Base-by-base conservation (phyloP, 2,888 invertebrate species). In the Cyclophora punctaria region DNA sequence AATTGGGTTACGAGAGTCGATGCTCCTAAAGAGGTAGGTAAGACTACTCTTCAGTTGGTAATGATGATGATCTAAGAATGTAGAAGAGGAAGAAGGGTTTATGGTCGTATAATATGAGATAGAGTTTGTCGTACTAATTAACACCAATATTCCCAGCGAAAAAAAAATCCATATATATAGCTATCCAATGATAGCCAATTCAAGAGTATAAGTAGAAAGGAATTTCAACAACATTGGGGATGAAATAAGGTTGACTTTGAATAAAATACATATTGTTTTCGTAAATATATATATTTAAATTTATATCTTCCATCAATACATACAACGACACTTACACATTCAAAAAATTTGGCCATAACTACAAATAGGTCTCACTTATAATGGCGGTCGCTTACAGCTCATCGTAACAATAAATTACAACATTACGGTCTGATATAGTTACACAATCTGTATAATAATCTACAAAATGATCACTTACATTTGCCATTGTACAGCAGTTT, bases 221-320 rank as follows among this genome's bases (percentile, higher is more conserved):
- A 20, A 37, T 37, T 37, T 20, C 20, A 35, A 35, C n/a, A 4
- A n/a, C 35, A 20, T 6, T 46, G 7, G 35, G 45, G 34, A 6
- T 1, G n/a, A n/a, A n/a, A 34, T 4, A 34, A 45, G 34, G 34
- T 5, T 37, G 7, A 44, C 5, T 34, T n/a, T 33, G 46, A 2
- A 62, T 62, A 66, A 70, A 71, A 63, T 79, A 77, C 73, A 63
- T 64, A 64, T 58, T 66, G 53, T 81, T 87, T 86, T 87, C 86
- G 87, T 88, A 87, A 88, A 89, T 88, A 89, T 89, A 88, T 88
- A 89, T 87, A 83, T 87, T 89, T 87, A 86, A 86, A 80, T 88
- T 86, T 86, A 89, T 85, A 87, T 89, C 88, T 85, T 89, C 88
- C 89, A 89, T 89, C 88, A 87, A 89, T 89, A 89, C 89, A 89